Evolutionary conservation across 2,797 vertebrate species (phyloP), one percentile per base, ranked within the genome.

Genomic region (Aldrovandia affinis): DNA sequence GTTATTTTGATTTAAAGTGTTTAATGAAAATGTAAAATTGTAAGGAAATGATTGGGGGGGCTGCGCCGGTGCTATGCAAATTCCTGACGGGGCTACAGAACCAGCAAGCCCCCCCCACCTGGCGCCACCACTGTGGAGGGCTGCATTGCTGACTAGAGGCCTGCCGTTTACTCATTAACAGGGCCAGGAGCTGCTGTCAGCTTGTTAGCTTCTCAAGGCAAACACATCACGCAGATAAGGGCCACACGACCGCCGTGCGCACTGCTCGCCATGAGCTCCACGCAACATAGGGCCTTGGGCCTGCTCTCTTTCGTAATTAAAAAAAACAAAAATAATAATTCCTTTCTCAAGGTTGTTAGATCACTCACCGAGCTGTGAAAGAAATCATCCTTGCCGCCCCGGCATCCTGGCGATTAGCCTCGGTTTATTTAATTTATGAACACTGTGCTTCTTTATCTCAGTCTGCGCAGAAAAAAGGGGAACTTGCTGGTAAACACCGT

Each of bases 111-210:
- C n/a, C n/a, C n/a, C n/a, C n/a, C n/a, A n/a, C n/a, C n/a, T n/a
- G n/a, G n/a, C n/a, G n/a, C n/a, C n/a, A n/a, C n/a, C n/a, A n/a
- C n/a, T n/a, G n/a, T n/a, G n/a, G n/a, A n/a, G n/a, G n/a, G n/a
- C n/a, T n/a, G n/a, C n/a, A n/a, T n/a, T n/a, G n/a, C 47, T 55
- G 77, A 33, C 77, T 80, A n/a, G 57, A 83, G 57, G 47, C 75
- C 75, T 54, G 44, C 47, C 28, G 83, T 81, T 88, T 88, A 88
- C 82, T 87, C 44, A 88, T 86, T 85, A 89, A 88, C 87, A 68
- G 65, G 50, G 28, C 73, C 83, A 84, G 36, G 61, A 63, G 73
- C 81, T 81, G 59, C 79, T 39, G 80, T 81, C 59, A 50, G 36
- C 75, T 59, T 78, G 70, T 79, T 82, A 81, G 73, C 70, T n/a